Conservation (phyloP, 2,113 vertebrate genomes). For the Psettodes erumei region DNA sequence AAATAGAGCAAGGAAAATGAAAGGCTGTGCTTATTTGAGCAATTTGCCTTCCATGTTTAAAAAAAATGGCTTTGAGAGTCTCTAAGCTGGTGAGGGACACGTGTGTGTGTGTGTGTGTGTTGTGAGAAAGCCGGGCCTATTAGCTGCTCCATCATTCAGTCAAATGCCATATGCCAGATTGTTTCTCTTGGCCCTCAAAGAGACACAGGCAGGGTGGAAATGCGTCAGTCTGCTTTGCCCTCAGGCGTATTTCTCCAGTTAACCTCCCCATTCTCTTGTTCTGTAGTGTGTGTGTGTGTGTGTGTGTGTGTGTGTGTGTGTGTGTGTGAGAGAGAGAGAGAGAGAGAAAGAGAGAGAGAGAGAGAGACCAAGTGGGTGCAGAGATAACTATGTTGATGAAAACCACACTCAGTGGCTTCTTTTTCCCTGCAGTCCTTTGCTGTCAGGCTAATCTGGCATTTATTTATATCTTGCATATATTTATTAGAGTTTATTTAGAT, state of each 20-base stretch:
- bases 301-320: constrained; percentile 5
- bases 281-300: not conserved
- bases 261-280: constrained; percentile 36
- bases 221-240: constrained; percentile 49
- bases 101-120: constrained; percentile 28
- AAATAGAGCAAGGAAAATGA: not conserved
- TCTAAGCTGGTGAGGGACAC: constrained; percentile 11
- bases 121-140: constrained; percentile 52
- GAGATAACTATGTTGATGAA: constrained; percentile 27
- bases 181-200: constrained; percentile 75
- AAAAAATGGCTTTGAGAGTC: not conserved
- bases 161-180: constrained; percentile 71
- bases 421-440: not conserved
- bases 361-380: not conserved
- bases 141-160: constrained; percentile 67
- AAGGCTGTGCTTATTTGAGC: not conserved
- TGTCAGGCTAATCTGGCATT: constrained; percentile 6
- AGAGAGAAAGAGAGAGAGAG: no score
- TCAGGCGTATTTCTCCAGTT: constrained; percentile 48
- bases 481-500: not conserved
- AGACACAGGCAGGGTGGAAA: constrained; percentile 64
- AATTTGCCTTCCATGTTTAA: constrained; percentile 24
- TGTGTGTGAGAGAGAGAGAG: no score
- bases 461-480: not conserved
- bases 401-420: not conserved